Percentiles rank a stretch among this genome's conserved stretches.
Evolutionary conservation across 2,888 invertebrate species (phyloP).

Genomic region (Celastrina argiolus): DNA sequence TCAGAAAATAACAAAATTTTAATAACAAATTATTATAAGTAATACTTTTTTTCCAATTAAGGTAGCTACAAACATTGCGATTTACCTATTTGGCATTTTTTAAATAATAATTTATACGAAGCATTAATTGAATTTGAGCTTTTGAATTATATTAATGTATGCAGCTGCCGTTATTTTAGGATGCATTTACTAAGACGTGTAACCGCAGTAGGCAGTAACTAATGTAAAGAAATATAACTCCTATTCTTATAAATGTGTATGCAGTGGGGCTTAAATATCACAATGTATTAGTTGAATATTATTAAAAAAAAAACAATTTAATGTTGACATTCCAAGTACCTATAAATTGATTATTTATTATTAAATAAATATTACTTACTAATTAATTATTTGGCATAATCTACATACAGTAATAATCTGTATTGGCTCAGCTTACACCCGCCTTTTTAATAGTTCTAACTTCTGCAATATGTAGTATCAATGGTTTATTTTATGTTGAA

Average conservation of each 20-base stretch:
- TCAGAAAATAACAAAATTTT: background rate
- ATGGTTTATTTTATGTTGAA: no score
- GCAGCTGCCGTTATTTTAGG: conserved; percentile 13
- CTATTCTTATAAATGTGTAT: conserved; percentile 13
- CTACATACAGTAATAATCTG: no score
- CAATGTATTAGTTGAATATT: background rate
- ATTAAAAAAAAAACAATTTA: background rate
- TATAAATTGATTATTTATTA: background rate
- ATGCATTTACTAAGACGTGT: background rate
- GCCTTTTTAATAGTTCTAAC: no score
- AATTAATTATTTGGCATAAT: no score
- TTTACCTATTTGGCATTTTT: background rate
- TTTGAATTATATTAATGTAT: background rate
- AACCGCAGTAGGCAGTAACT: background rate
- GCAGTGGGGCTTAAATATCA: background rate
- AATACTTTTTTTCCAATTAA: background rate
- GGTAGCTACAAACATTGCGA: background rate
- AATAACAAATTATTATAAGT: background rate
- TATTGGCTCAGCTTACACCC: no score
- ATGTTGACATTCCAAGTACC: background rate
- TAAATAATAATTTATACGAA: background rate
- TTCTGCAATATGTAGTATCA: no score
- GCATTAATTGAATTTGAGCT: background rate
- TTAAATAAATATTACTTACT: no score
- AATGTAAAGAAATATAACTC: background rate